phyloP scores from a whole-genome alignment of 2,113 vertebrate species.

The Pterocles orientalis region DNA sequence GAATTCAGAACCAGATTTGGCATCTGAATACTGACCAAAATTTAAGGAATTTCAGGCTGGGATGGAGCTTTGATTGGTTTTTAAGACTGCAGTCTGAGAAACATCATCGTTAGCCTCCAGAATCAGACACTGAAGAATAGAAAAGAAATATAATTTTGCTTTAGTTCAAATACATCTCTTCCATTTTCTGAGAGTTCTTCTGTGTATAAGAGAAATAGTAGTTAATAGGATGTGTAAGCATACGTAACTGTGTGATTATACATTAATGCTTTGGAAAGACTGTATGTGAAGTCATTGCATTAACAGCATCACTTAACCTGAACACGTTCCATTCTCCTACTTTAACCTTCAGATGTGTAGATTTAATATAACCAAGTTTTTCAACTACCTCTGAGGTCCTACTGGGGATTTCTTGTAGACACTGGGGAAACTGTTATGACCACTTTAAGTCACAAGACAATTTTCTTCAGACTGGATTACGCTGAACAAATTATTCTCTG shows the following conservation, averaged over 20 bases:
- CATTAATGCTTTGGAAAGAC: background rate
- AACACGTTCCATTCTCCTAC: constrained; percentile 26
- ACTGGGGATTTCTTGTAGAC: constrained; percentile 1
- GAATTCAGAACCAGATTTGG: background rate
- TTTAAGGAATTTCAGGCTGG: background rate
- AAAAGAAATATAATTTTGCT: background rate
- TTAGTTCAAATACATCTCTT: background rate
- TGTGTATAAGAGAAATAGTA: background rate
- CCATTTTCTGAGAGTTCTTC: background rate
- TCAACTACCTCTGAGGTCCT: constrained; percentile 27
- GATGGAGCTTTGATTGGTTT: background rate
- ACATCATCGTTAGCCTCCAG: background rate
- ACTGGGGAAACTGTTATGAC: constrained; percentile 32
- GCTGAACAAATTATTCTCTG: constrained; percentile 59
- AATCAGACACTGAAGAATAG: background rate
- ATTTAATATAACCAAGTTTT: constrained; percentile 47
- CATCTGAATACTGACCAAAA: background rate
- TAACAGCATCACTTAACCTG: constrained; percentile 39
- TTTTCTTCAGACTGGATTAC: constrained; percentile 62
- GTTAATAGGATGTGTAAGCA: background rate
- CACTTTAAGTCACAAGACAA: constrained; percentile 43
- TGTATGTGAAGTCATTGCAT: background rate
- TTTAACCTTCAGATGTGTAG: constrained; percentile 44
- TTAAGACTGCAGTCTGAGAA: background rate
- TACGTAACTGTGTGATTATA: background rate